Evolutionary conservation across 2,113 vertebrate genomes (phyloP).

Genomic region (Callipepla californica): DNA sequence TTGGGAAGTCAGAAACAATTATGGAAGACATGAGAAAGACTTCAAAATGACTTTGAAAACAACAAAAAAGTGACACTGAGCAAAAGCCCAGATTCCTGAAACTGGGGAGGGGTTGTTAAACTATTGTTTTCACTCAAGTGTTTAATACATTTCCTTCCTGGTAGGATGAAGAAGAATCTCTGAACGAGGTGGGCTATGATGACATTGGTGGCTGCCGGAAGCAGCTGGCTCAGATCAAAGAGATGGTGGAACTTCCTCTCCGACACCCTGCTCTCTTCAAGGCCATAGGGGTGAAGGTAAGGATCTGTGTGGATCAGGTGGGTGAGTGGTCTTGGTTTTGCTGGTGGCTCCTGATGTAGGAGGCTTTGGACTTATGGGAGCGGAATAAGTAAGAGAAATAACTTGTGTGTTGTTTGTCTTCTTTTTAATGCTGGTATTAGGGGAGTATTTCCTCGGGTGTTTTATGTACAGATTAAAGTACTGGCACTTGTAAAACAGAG

Average conservation of each 20-base stretch:
- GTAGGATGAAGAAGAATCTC: constrained; percentile 96
- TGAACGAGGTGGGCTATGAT: constrained; percentile 98
- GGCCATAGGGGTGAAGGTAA: constrained; percentile 97
- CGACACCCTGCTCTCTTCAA: constrained; percentile 97
- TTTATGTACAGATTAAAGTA: not conserved
- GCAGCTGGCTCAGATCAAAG: constrained; percentile 97
- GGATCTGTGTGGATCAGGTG: not conserved
- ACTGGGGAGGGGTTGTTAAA: not conserved
- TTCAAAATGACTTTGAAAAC: not conserved
- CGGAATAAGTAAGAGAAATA: not conserved
- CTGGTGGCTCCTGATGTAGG: fast-evolving
- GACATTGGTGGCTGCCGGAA: constrained; percentile 98
- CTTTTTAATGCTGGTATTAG: not conserved
- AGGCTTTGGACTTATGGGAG: not conserved
- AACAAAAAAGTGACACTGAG: not conserved
- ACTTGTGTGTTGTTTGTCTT: not conserved
- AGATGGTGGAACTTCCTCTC: constrained; percentile 97
- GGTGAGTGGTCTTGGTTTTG: not conserved
- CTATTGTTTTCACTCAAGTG: not conserved
- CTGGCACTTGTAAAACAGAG: not conserved
- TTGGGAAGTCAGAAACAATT: not conserved
- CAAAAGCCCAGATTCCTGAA: not conserved
- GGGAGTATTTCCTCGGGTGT: not conserved
- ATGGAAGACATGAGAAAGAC: not conserved
- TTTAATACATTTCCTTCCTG: not conserved